Percentiles rank a stretch among this genome's conserved stretches.
Conservation (phyloP, 2,888 invertebrate genomes). For the Limenitis camilla region DNA sequence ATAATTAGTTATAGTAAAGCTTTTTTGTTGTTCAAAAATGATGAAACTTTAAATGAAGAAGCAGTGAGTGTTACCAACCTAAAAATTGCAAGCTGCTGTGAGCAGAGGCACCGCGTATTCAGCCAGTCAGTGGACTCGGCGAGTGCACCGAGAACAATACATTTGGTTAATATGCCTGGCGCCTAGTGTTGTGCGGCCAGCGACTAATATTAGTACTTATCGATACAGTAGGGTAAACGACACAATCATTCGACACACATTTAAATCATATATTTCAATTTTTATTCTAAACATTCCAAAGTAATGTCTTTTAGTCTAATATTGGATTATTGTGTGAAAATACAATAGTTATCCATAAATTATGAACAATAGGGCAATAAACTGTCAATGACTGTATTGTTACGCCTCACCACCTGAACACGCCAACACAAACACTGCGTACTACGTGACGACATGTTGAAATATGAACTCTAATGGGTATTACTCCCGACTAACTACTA, state of each 20-base stretch:
- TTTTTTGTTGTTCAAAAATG: neutral
- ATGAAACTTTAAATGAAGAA: constrained; percentile 25
- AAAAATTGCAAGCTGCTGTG: constrained; percentile 67
- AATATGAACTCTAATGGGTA: constrained; percentile 4
- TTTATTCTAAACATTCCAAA: neutral
- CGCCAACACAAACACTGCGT: constrained; percentile 26
- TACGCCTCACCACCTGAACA: constrained; percentile 31
- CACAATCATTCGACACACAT: constrained; percentile 4
- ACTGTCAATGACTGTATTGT: constrained; percentile 59
- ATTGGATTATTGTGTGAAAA: constrained; percentile 4
- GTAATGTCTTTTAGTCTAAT: neutral
- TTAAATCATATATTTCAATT: neutral
- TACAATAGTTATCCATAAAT: constrained; percentile 19
- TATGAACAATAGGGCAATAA: constrained; percentile 34
- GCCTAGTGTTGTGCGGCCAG: constrained; percentile 2
- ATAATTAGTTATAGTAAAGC: neutral
- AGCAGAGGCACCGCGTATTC: constrained; percentile 66
- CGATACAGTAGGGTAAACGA: constrained; percentile 1
- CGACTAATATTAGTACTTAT: constrained; percentile 7
- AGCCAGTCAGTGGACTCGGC: constrained; percentile 57
- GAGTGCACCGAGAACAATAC: constrained; percentile 63
- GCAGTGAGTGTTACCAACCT: constrained; percentile 68
- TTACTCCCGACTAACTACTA: neutral
- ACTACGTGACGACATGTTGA: constrained; percentile 20
- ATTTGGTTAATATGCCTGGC: constrained; percentile 51